Base-by-base conservation (phyloP, 2,797 vertebrate species). In the Channallabes apus region DNA sequence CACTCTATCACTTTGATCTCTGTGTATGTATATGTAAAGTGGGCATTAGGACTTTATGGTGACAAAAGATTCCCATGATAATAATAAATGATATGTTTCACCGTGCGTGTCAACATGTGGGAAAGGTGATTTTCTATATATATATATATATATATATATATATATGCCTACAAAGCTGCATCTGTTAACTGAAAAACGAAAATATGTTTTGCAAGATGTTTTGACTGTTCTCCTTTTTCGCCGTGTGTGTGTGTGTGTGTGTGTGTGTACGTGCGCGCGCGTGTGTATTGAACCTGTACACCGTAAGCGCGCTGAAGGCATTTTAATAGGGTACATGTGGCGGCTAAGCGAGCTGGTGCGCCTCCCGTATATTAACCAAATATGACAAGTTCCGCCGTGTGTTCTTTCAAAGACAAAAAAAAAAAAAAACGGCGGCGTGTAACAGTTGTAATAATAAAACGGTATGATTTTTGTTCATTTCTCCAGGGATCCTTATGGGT, bases 271-370 rank as follows among this genome's bases (percentile, higher is more conserved):
- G 15, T 6, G 75, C 18, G 75, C 75, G 56, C 58, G 56, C 56
- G 18, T 27, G 51, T 56, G 72, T 73, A 77, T 58, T 82, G 72
- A 89, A 84, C 86, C 84, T 77, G 71, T 38, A 78, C 51, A 80
- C 85, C 54, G 79, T 82, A 59, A 78, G 80, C 82, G 38, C 62
- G 38, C 62, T 75, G 51, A 68, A 88, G 62, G 71, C 81, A 62
- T 68, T 81, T 78, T 77, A 87, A 89, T 71, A 75, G 62, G 54
- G 73, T 64, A 78, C 84, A 86, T 87, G 81, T 79, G 81, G 64
- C 54, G 56, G 65, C 62, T 11, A 77, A 68, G 64, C 32, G 80
- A 82, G 46, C 82, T 77, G 69, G 62, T 80, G 68, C 61, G 59
- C 81, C 35, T 58, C 51, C 38, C 29, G 71, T 51, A 72, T 58